A percentile compares a stretch with the other conserved stretches of the same genome.
Evolutionary conservation across 2,888 invertebrate genomes (phyloP).

Genomic region (Liposcelis brunnea): DNA sequence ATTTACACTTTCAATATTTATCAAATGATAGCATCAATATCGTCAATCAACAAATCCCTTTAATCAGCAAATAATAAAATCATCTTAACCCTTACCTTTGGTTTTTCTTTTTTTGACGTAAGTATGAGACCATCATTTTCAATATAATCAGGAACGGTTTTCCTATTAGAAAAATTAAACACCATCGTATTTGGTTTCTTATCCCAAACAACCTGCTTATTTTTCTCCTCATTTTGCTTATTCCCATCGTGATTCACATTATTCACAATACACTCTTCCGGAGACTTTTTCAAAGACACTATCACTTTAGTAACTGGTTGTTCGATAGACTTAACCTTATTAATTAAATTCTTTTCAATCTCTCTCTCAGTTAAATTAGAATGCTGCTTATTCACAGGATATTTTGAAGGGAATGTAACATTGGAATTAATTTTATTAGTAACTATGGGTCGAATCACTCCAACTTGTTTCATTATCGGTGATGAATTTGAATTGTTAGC

Average conservation of each 20-base stretch:
- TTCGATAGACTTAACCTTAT: slow-evolving; percentile 41
- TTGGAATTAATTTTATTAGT: slow-evolving; percentile 26
- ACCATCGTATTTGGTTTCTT: slow-evolving; percentile 56
- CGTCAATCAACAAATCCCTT: too few relatives aligned
- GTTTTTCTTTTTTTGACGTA: slow-evolving; percentile 44
- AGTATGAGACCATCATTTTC: slow-evolving; percentile 71
- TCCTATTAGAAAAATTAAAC: slow-evolving; percentile 72
- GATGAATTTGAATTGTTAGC: slow-evolving; percentile 13
- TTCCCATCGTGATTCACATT: slow-evolving; percentile 5
- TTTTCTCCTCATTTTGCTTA: slow-evolving; percentile 11
- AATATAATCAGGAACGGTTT: slow-evolving; percentile 80
- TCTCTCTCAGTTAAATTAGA: slow-evolving; percentile 36
- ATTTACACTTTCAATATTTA: too few relatives aligned
- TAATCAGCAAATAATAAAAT: too few relatives aligned
- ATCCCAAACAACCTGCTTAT: slow-evolving; percentile 27
- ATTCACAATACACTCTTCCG: slow-evolving; percentile 13
- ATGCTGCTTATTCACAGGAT: slow-evolving; percentile 7
- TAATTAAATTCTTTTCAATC: slow-evolving; percentile 50
- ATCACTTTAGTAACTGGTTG: slow-evolving; percentile 30
- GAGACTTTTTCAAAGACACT: slow-evolving; percentile 24
- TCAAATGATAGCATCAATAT: too few relatives aligned
- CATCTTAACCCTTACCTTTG: slow-evolving; percentile 72
- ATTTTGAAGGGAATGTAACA: slow-evolving; percentile 15
- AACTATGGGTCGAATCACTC: slow-evolving; percentile 32
- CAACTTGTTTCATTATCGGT: slow-evolving; percentile 31